Percentiles rank a stretch among this genome's conserved stretches.
Evolutionary conservation across 2,888 invertebrate species (phyloP).

Genomic region (Tridacna crocea): DNA sequence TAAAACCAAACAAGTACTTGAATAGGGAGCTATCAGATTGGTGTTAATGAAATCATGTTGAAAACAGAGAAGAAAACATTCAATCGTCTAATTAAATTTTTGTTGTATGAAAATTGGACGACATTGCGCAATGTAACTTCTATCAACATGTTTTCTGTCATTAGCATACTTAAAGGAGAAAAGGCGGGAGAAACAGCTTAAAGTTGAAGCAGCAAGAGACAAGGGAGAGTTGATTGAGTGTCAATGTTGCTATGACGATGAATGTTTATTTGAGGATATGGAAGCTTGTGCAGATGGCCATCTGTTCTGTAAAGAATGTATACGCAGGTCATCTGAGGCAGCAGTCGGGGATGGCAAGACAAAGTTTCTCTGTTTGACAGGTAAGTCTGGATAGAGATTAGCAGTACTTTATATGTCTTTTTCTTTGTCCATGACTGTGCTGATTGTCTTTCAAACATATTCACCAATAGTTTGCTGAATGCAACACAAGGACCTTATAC

Average conservation of each 20-base stretch:
- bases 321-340: constrained; percentile 75
- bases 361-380: constrained; percentile 85
- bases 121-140: too few relatives aligned
- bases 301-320: constrained; percentile 81
- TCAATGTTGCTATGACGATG: constrained; percentile 86
- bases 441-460: too few relatives aligned
- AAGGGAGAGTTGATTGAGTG: constrained; percentile 85
- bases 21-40: too few relatives aligned
- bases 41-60: too few relatives aligned
- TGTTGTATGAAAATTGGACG: too few relatives aligned
- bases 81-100: too few relatives aligned
- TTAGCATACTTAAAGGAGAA: constrained; percentile 61
- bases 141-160: neutral
- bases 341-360: constrained; percentile 76
- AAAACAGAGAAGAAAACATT: too few relatives aligned
- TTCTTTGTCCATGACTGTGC: too few relatives aligned
- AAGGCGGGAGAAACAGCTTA: constrained; percentile 49
- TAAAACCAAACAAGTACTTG: too few relatives aligned
- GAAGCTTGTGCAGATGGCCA: constrained; percentile 79
- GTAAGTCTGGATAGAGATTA: constrained; percentile 9
- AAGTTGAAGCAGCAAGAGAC: constrained; percentile 80
- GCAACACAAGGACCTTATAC: neutral
- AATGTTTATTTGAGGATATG: constrained; percentile 84
- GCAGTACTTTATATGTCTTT: too few relatives aligned
- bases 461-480: too few relatives aligned